These are phyloP conservation scores for Mastomys natalensis DNA, from an alignment of 2,113 vertebrate species.

Conservation along the genomic window DNA sequence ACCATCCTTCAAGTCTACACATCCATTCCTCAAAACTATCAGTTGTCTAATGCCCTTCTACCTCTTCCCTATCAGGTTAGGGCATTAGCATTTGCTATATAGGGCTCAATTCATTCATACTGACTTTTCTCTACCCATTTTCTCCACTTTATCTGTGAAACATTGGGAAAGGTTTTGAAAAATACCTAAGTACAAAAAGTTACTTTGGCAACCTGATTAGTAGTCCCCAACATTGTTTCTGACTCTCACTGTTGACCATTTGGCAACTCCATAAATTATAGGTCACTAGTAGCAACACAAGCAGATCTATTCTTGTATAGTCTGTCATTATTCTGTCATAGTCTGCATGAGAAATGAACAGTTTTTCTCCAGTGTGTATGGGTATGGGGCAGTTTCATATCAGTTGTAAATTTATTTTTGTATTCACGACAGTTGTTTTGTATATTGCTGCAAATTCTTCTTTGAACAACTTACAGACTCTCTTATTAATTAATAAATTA, in stretches of 20 bases:
- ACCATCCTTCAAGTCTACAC: background rate
- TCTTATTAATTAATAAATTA: slow-evolving; percentile 52
- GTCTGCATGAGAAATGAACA: background rate
- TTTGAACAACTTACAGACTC: slow-evolving; percentile 36
- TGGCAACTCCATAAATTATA: slow-evolving; percentile 35
- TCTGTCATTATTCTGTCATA: background rate
- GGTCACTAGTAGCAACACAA: background rate
- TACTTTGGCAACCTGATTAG: background rate
- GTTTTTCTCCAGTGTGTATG: background rate
- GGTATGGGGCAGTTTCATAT: background rate
- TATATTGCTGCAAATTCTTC: background rate
- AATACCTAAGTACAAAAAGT: background rate
- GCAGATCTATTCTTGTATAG: background rate
- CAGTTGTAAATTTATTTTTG: background rate
- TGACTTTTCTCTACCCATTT: background rate
- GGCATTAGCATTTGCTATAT: background rate
- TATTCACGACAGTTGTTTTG: background rate
- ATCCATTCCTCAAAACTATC: background rate
- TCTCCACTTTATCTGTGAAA: background rate
- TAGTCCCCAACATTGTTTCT: background rate
- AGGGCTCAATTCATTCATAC: background rate
- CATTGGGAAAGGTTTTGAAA: background rate
- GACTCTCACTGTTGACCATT: background rate
- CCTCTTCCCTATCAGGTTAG: background rate
- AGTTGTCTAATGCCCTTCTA: background rate